phyloP scores from a whole-genome alignment of 2,113 vertebrate species.

The Podilymbus podiceps region DNA sequence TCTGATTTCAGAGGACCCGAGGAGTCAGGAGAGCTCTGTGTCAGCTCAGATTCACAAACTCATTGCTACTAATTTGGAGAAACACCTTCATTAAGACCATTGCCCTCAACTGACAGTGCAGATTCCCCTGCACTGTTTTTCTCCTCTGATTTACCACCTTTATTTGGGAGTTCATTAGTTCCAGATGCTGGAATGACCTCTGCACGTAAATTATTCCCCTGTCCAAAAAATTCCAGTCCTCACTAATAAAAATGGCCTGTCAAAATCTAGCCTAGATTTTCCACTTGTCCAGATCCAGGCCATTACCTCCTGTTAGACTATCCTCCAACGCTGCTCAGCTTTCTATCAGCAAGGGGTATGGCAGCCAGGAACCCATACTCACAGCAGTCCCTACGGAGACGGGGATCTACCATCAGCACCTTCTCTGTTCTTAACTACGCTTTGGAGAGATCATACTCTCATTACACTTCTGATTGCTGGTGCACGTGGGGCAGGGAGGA shows the following conservation, averaged over 20 bases:
- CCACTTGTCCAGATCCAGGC: background rate
- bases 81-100: background rate
- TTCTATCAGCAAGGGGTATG: background rate
- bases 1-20: background rate
- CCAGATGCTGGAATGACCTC: background rate
- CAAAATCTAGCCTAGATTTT: slow-evolving; percentile 1
- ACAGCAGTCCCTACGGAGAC: background rate
- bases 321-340: background rate
- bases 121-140: background rate
- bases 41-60: background rate
- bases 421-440: fast-evolving
- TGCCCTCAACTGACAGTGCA: background rate
- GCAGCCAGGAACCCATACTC: background rate
- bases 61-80: background rate
- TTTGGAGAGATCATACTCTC: background rate
- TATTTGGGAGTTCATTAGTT: background rate
- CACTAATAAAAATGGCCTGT: background rate
- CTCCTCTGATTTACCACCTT: background rate
- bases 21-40: background rate
- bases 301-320: background rate
- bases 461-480: background rate
- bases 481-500: background rate
- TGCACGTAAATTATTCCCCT: background rate
- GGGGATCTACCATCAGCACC: background rate
- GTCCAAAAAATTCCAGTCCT: background rate